These are phyloP conservation scores for Ploceus nigricollis DNA, from an alignment of 2,113 vertebrate species.

Conservation along the genomic window DNA sequence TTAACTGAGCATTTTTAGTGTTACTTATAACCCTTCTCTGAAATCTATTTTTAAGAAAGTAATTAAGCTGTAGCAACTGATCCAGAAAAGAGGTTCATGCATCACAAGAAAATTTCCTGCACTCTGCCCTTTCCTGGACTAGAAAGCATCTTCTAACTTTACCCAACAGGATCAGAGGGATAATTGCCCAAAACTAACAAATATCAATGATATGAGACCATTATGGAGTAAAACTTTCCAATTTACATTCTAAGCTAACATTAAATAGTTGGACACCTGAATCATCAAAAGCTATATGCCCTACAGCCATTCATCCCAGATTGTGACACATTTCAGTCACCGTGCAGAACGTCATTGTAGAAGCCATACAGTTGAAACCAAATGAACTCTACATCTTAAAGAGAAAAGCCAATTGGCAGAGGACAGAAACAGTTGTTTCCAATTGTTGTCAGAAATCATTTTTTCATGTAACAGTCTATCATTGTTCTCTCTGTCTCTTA, in stretches of 20 bases:
- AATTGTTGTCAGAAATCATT: neutral
- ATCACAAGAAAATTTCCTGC: neutral
- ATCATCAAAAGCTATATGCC: neutral
- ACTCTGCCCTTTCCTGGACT: neutral
- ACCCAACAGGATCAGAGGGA: neutral
- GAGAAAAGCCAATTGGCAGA: neutral
- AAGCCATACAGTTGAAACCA: neutral
- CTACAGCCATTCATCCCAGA: neutral
- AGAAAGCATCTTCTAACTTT: neutral
- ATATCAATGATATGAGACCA: neutral
- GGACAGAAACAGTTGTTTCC: neutral
- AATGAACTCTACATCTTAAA: fast-evolving
- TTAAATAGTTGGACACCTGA: neutral
- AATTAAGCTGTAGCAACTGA: neutral
- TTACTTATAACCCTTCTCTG: neutral
- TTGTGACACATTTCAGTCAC: neutral
- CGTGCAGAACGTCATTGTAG: neutral
- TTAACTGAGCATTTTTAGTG: neutral
- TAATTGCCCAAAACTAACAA: neutral
- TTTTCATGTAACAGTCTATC: neutral
- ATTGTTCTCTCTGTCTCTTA: neutral
- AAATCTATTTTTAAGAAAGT: neutral
- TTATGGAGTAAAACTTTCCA: neutral
- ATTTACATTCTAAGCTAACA: neutral
- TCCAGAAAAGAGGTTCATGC: neutral